These are phyloP conservation scores for Cataglyphis albicans DNA, from an alignment of 2,888 invertebrate species.

Conservation along the genomic window DNA sequence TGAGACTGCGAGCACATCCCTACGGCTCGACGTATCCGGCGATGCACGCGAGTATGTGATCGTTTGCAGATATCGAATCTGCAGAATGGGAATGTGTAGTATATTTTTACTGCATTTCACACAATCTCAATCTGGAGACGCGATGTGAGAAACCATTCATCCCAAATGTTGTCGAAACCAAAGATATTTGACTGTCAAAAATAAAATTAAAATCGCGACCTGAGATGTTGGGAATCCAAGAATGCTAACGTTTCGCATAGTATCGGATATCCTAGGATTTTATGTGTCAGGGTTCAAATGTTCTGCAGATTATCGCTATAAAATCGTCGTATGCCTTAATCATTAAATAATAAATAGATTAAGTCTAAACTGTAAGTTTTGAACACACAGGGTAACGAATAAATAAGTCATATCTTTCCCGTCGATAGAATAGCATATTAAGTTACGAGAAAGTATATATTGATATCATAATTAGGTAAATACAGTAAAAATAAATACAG, in stretches of 20 bases:
- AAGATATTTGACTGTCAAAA: constrained; percentile 30
- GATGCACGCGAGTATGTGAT: constrained; percentile 85
- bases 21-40: constrained; percentile 82
- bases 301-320: constrained; percentile 1
- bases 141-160: background rate
- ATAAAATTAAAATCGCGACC: background rate
- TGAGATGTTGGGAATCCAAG: background rate
- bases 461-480: constrained; percentile 57
- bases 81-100: background rate
- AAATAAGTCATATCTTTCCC: constrained; percentile 57
- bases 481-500: constrained; percentile 62
- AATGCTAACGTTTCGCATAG: background rate
- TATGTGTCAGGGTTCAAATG: constrained; percentile 3
- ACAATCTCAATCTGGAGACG: constrained; percentile 2
- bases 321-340: constrained; percentile 37
- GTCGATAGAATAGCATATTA: constrained; percentile 57
- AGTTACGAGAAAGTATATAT: constrained; percentile 58
- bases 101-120: background rate
- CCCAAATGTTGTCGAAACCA: constrained; percentile 34
- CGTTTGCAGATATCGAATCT: background rate
- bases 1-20: constrained; percentile 83
- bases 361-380: constrained; percentile 60
- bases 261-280: background rate
- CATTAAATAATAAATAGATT: constrained; percentile 31
- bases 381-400: constrained; percentile 71